Evolutionary conservation across 2,797 vertebrate genomes (phyloP).

Genomic region (Lophotriccus pileatus): DNA sequence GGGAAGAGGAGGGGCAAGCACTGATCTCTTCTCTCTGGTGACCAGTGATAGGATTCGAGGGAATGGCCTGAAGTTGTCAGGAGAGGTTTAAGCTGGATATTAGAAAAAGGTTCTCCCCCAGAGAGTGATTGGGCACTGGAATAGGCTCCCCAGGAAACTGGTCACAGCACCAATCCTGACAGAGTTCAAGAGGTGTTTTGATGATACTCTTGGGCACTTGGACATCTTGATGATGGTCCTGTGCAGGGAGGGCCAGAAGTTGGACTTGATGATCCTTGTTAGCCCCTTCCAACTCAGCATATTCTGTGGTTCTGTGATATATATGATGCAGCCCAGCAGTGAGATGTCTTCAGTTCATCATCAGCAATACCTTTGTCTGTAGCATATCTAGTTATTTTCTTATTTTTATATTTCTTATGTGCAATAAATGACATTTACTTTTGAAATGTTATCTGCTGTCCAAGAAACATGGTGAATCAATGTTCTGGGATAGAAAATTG

Average conservation of each 20-base stretch:
- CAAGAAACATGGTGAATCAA: neutral
- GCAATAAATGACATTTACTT: neutral
- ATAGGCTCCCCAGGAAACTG: neutral
- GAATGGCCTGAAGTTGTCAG: neutral
- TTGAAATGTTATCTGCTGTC: neutral
- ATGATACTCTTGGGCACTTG: neutral
- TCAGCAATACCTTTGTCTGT: neutral
- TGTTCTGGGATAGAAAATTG: neutral
- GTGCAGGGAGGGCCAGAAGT: neutral
- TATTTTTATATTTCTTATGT: neutral
- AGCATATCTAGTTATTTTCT: neutral
- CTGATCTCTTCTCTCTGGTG: neutral
- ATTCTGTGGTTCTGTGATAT: neutral
- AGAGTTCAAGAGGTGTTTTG: neutral
- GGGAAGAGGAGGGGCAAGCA: neutral
- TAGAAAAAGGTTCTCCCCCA: neutral
- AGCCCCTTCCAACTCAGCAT: neutral
- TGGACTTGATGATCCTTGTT: neutral
- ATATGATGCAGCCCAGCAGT: neutral
- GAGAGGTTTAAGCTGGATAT: neutral
- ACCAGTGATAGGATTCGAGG: neutral
- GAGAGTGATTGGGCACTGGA: neutral
- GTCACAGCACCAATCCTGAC: neutral
- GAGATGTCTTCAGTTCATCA: neutral
- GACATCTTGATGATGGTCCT: neutral